A percentile compares a stretch with the other conserved stretches of the same genome.
Conservation (phyloP, 2,113 vertebrate genomes). For the Corvus moneduloides region DNA sequence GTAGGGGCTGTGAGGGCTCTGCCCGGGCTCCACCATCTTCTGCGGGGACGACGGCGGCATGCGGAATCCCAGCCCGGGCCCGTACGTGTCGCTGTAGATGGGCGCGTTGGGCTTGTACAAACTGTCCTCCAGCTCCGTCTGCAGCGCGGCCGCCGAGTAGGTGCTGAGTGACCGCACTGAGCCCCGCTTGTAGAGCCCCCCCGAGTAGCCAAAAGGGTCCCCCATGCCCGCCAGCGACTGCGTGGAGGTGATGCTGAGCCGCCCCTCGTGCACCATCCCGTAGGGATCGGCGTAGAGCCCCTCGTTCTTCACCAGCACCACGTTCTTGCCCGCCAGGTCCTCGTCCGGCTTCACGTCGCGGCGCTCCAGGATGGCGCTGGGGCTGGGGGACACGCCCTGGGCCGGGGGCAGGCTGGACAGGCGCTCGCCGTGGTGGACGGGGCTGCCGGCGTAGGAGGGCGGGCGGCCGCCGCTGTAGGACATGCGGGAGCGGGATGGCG, state of each 20-base stretch:
- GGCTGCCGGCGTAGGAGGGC: conserved; percentile 87
- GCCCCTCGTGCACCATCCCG: conserved; percentile 89
- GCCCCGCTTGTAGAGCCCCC: conserved; percentile 91
- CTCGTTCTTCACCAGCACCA: conserved; percentile 94
- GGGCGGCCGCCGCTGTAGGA: conserved; percentile 91
- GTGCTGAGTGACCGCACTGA: conserved; percentile 95
- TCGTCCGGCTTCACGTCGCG: conserved; percentile 96
- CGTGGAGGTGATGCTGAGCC: conserved; percentile 93
- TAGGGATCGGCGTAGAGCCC: conserved; percentile 93
- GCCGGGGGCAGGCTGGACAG: conserved; percentile 75
- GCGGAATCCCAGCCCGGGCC: conserved; percentile 85
- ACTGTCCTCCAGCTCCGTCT: conserved; percentile 90
- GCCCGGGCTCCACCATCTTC: conserved; percentile 85
- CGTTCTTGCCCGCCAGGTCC: conserved; percentile 88
- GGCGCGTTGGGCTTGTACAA: conserved; percentile 89
- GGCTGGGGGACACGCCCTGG: conserved; percentile 86
- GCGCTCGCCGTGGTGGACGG: conserved; percentile 75
- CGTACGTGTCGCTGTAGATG: conserved; percentile 86
- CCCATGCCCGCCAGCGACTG: conserved; percentile 87
- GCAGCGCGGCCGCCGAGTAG: conserved; percentile 91
- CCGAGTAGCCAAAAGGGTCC: conserved; percentile 90
- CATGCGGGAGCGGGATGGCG: conserved; percentile 92
- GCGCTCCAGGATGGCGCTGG: conserved; percentile 96
- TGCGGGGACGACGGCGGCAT: conserved; percentile 93
- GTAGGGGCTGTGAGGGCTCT: conserved; percentile 84